These are phyloP conservation scores for Tricholauxania praeusta DNA, from an alignment of 2,888 invertebrate genomes.

Conservation along the genomic window DNA sequence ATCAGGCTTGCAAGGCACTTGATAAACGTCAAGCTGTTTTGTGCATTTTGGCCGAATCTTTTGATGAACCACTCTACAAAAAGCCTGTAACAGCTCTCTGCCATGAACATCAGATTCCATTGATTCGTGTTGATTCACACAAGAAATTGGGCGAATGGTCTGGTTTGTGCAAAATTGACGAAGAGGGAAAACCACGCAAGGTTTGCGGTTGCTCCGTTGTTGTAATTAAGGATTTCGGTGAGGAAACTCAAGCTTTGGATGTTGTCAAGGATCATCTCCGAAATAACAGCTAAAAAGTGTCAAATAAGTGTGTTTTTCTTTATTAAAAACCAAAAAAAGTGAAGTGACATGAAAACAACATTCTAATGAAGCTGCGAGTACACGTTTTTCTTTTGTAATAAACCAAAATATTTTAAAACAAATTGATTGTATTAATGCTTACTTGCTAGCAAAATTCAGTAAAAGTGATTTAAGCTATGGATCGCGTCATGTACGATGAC, in stretches of 20 bases:
- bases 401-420: slow-evolving; percentile 37
- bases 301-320: slow-evolving; percentile 45
- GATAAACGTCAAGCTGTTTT: slow-evolving; percentile 98
- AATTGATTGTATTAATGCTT: slow-evolving; percentile 4
- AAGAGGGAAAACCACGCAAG: slow-evolving; percentile 98
- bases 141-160: slow-evolving; percentile 99
- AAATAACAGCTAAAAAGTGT: slow-evolving; percentile 74
- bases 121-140: slow-evolving; percentile 96
- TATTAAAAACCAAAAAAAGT: slow-evolving; percentile 46
- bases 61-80: slow-evolving; percentile 97
- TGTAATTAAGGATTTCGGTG: slow-evolving; percentile 98
- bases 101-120: slow-evolving; percentile 97
- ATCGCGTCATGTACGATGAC: too few relatives aligned
- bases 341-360: slow-evolving; percentile 38
- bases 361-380: slow-evolving; percentile 38
- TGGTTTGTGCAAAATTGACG: slow-evolving; percentile 99
- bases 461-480: slow-evolving; percentile 47
- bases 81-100: slow-evolving; percentile 97
- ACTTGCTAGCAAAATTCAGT: slow-evolving; percentile 18
- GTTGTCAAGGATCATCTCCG: slow-evolving; percentile 96
- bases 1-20: slow-evolving; percentile 96
- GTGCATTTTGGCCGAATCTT: slow-evolving; percentile 97
- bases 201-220: slow-evolving; percentile 98
- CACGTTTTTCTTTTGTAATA: slow-evolving; percentile 45
- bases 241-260: slow-evolving; percentile 95